Conservation (phyloP, 2,888 invertebrate species). For the Molanna angustata region DNA sequence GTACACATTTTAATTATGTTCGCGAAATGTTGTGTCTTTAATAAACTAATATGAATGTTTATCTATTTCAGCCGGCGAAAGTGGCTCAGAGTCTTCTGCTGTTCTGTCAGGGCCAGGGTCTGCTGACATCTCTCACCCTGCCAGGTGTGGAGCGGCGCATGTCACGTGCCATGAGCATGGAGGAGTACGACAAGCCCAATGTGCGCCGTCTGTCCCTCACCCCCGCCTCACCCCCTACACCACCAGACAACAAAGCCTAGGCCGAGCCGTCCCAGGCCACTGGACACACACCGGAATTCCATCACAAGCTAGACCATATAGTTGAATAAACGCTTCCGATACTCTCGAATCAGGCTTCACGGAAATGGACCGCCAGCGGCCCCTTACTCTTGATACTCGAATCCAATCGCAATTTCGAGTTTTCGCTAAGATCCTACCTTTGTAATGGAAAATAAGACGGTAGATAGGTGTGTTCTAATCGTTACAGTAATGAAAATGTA, state of each 20-base stretch:
- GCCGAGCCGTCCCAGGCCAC: slow-evolving; percentile 4
- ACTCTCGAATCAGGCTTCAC: no score
- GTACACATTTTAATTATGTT: slow-evolving; percentile 5
- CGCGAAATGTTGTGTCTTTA: slow-evolving; percentile 6
- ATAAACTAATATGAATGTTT: slow-evolving; percentile 1
- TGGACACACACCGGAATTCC: background rate
- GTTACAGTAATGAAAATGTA: no score
- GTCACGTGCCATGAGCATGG: slow-evolving; percentile 73
- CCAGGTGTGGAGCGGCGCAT: slow-evolving; percentile 75
- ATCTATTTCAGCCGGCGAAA: slow-evolving; percentile 70
- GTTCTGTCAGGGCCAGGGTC: slow-evolving; percentile 85
- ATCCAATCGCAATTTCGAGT: no score
- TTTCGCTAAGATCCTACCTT: no score
- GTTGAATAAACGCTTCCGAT: background rate
- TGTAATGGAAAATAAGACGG: no score
- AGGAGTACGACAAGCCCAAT: slow-evolving; percentile 79
- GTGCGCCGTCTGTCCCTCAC: slow-evolving; percentile 70
- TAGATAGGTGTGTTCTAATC: no score
- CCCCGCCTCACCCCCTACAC: slow-evolving; percentile 32
- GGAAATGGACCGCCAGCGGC: no score
- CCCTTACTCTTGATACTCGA: no score
- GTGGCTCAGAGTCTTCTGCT: slow-evolving; percentile 81
- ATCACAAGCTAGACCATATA: background rate
- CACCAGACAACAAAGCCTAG: slow-evolving; percentile 26
- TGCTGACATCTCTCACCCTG: slow-evolving; percentile 76